These are phyloP conservation scores for Seladonia tumulorum DNA, from an alignment of 2,888 invertebrate species.

Conservation along the genomic window DNA sequence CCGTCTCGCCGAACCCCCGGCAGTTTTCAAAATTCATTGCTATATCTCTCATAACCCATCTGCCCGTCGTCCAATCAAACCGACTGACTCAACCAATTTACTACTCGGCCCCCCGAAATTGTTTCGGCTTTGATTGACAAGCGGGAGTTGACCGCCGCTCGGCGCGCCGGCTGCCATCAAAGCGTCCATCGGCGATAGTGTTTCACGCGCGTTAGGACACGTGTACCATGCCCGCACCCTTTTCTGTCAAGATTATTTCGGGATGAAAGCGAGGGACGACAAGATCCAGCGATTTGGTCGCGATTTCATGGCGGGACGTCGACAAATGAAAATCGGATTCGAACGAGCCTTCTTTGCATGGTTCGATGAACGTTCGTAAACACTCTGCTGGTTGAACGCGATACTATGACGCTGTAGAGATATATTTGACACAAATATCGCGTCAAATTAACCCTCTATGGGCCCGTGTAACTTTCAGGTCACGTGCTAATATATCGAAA, in stretches of 20 bases:
- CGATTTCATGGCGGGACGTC: too few species aligned
- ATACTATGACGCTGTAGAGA: too few species aligned
- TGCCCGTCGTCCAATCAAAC: constrained; percentile 54
- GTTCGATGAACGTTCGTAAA: too few species aligned
- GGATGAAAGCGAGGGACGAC: neutral
- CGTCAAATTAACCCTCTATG: too few species aligned
- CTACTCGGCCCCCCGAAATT: constrained; percentile 49
- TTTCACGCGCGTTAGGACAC: constrained; percentile 25
- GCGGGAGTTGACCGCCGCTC: constrained; percentile 34
- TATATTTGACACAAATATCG: too few species aligned
- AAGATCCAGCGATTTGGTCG: too few species aligned
- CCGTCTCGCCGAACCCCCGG: neutral
- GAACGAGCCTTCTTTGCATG: too few species aligned
- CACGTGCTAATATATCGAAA: too few species aligned
- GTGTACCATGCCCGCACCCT: neutral
- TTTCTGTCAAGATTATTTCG: constrained; percentile 30
- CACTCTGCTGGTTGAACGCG: too few species aligned
- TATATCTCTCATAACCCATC: constrained; percentile 14
- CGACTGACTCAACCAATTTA: constrained; percentile 56
- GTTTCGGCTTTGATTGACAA: constrained; percentile 69
- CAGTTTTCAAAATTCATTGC: neutral
- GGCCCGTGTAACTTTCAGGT: too few species aligned
- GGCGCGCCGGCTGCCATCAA: constrained; percentile 15
- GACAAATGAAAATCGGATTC: too few species aligned
- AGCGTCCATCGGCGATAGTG: constrained; percentile 23